Evolutionary conservation across 2,113 vertebrate genomes (phyloP).

Genomic region (Crotalus tigris): DNA sequence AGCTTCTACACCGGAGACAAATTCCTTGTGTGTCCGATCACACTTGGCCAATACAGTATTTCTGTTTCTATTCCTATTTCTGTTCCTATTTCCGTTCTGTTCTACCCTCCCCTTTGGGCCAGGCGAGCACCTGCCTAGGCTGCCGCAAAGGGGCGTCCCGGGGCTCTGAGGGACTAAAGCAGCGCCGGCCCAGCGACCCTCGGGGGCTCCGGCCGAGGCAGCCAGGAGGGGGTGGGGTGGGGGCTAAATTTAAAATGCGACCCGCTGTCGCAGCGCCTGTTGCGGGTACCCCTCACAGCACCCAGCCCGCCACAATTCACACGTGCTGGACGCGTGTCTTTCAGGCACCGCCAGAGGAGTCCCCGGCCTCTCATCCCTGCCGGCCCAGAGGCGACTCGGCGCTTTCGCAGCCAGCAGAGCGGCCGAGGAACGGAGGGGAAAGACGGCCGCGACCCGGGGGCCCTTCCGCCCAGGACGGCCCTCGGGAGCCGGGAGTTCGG

Average conservation of each 20-base stretch:
- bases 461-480: not conserved
- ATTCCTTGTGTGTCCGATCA: too few relatives aligned
- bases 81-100: too few relatives aligned
- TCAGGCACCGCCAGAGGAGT: too few relatives aligned
- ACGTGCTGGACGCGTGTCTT: not conserved
- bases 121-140: not conserved
- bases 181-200: too few relatives aligned
- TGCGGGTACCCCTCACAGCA: too few relatives aligned
- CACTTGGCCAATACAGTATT: too few relatives aligned
- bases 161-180: not conserved
- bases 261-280: too few relatives aligned
- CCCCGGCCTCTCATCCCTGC: not conserved
- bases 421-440: not conserved
- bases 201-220: not conserved
- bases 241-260: not conserved
- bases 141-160: fast-evolving
- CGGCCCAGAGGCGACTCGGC: not conserved
- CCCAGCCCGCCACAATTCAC: not conserved
- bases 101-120: too few relatives aligned
- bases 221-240: not conserved
- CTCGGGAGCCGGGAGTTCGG: not conserved
- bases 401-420: not conserved
- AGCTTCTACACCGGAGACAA: too few relatives aligned
- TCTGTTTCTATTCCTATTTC: too few relatives aligned
- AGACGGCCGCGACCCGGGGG: not conserved